A percentile compares a stretch with the other conserved stretches of the same genome.
Evolutionary conservation across 2,888 invertebrate genomes (phyloP).

Genomic region (Beris morrisii): DNA sequence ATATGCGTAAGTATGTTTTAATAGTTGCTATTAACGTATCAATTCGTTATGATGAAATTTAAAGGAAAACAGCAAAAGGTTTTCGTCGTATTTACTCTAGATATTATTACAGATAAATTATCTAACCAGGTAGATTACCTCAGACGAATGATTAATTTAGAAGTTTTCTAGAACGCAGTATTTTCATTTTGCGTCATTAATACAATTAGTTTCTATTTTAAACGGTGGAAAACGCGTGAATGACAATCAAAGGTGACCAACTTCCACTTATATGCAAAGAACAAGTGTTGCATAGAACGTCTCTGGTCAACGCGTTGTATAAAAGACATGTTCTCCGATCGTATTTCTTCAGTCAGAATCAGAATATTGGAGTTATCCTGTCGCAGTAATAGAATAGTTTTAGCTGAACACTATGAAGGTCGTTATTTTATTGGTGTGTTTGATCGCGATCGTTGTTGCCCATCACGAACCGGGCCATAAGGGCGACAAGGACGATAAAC

Average conservation of each 20-base stretch:
- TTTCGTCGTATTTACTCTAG: too few relatives aligned
- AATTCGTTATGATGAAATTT: too few relatives aligned
- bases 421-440: constrained; percentile 20
- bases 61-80: too few relatives aligned
- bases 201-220: too few relatives aligned
- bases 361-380: constrained; percentile 10
- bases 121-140: too few relatives aligned
- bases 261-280: constrained; percentile 23
- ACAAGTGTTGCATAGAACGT: background rate
- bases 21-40: too few relatives aligned
- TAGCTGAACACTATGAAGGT: constrained; percentile 7
- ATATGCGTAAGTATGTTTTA: too few relatives aligned
- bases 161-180: too few relatives aligned
- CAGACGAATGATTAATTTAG: too few relatives aligned
- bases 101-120: too few relatives aligned
- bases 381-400: background rate
- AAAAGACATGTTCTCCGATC: constrained; percentile 7
- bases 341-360: constrained; percentile 15
- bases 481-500: constrained; percentile 1
- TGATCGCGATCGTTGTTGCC: constrained; percentile 11
- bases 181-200: too few relatives aligned
- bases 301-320: constrained; percentile 1
- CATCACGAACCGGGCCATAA: constrained; percentile 24
- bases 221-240: constrained; percentile 5
- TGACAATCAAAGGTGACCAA: constrained; percentile 31